Evolutionary conservation across 1,140 invertebrate genomes (phyloP), one percentile per base, ranked within the genome.

Genomic region (Drosophila paulistorum): DNA sequence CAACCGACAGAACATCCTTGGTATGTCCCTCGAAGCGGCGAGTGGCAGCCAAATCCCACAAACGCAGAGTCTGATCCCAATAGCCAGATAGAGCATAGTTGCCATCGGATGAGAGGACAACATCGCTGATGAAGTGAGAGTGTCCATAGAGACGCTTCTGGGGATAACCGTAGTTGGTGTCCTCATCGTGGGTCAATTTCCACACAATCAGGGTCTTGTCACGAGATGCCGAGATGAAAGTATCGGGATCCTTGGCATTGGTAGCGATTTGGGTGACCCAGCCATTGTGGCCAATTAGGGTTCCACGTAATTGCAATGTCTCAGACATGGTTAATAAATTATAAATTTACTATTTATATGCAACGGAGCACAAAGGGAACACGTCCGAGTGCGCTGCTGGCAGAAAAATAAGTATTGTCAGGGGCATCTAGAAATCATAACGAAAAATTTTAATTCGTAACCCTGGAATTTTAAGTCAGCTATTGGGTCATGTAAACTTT

Each of bases 261-360:
- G 99, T 99, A 14, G 98, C 98, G 91, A 99, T 99, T 95, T 99
- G 99, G 48, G 99, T 99, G 84, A 99, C 98, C 98, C 98, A 99
- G 83, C 98, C 98, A 95, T 97, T 98, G 93, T 99, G 99, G 17
- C 99, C 99, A 74, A 96, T 94, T 77, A 99, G 95, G 90, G 96
- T 98, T 65, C 98, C 98, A 92, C 97, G 95, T 71, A 98, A 93
- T 92, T 98, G 97, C 92, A 99, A 94, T 87, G 97, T 97, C 95
- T 98, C 98, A 81, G 94, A 89, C 90, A 91, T 91, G 48, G 71
- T 84, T 51, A 64, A 48, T 54, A 37, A 10, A 59, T 35, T 59
- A 39, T 55, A 41, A 51, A 51, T 65, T 68, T 58, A 71, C 65
- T 58, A 30, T 30, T 55, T 23, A 70, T 63, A 68, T 75, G 68